Evolutionary conservation across 2,797 vertebrate genomes (phyloP).

Genomic region (Molossus molossus): DNA sequence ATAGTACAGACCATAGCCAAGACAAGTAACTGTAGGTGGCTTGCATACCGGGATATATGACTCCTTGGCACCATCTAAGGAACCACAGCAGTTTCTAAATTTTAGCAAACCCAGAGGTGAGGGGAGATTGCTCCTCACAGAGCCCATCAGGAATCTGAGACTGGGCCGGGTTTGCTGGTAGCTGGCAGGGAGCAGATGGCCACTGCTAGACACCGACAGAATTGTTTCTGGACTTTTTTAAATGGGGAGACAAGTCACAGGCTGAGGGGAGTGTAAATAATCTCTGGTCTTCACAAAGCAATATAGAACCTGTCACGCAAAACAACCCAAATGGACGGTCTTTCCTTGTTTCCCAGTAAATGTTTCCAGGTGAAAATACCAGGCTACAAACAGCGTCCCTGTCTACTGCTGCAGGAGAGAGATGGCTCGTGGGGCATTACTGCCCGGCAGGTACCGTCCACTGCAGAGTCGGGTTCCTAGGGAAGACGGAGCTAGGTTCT

Average conservation of each 20-base stretch:
- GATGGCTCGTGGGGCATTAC: accelerated
- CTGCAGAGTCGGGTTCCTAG: neutral
- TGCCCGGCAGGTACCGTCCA: neutral
- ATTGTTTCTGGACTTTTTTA: constrained; percentile 72
- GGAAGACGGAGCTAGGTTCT: constrained; percentile 22
- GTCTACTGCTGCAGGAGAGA: neutral
- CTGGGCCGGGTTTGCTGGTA: constrained; percentile 61
- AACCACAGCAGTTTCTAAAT: constrained; percentile 60
- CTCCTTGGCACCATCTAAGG: constrained; percentile 26
- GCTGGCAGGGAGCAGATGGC: constrained; percentile 66
- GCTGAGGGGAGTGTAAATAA: neutral
- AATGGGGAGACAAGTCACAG: neutral
- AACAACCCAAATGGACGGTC: neutral
- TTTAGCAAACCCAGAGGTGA: constrained; percentile 80
- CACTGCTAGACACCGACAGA: constrained; percentile 39
- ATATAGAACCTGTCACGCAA: neutral
- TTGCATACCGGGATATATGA: neutral
- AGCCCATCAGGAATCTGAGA: constrained; percentile 63
- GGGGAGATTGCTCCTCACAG: constrained; percentile 76
- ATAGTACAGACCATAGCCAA: constrained; percentile 30
- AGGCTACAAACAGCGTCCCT: neutral
- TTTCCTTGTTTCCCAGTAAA: neutral
- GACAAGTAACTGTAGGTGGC: constrained; percentile 57
- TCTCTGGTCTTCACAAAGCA: neutral
- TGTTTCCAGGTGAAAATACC: constrained; percentile 37